Base-by-base conservation (phyloP, 2,113 vertebrate genomes). In the Coryphaenoides rupestris region DNA sequence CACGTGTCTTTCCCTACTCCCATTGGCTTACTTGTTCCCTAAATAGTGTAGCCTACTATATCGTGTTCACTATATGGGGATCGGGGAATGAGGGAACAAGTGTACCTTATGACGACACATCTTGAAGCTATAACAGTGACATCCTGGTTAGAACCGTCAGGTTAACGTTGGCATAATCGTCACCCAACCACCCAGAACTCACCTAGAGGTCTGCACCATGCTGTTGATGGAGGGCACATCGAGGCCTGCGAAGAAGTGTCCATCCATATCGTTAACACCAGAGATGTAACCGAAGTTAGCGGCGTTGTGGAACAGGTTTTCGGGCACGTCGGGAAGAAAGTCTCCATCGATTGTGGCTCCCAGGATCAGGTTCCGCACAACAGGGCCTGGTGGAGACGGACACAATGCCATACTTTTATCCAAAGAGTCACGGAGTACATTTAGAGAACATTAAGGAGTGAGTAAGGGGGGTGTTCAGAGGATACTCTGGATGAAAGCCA, bases 191-290 rank as follows among this genome's bases (percentile, higher is more conserved):
- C n/a, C 22, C 22, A 9, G 14, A 55, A 82, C 93, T 90, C 82
- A 98, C 92, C 74, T 21, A 0, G 86, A 55, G 49, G 95, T 84
- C 9, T 82, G 21, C 58, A 61, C 19, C 0, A 89, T 21, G 0
- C 81, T 78, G 81, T 96, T 92, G 62, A 99, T 16, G 5, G 87
- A 87, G 0, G 94, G 92, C 10, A 97, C 0, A 26, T 98, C 95
- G 0, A 94, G 0, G 0, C 65, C 75, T 0, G 91, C 89, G 19
- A 98, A 96, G 4, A 98, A 0, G 74, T 96, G 94, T 5, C 93
- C 95, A 0, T 99, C 96, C 94, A 98, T 98, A 87, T 95, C 4
- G 1, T 98, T 99, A 79, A 85, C 63, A 28, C 96, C 96, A 0
- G 74, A 90, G 0, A 98, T 46, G 83, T 95, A 96, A 81, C 97